Evolutionary conservation across 2,888 invertebrate genomes (phyloP), one percentile per base, ranked within the genome.

Genomic region (Agrochola litura): DNA sequence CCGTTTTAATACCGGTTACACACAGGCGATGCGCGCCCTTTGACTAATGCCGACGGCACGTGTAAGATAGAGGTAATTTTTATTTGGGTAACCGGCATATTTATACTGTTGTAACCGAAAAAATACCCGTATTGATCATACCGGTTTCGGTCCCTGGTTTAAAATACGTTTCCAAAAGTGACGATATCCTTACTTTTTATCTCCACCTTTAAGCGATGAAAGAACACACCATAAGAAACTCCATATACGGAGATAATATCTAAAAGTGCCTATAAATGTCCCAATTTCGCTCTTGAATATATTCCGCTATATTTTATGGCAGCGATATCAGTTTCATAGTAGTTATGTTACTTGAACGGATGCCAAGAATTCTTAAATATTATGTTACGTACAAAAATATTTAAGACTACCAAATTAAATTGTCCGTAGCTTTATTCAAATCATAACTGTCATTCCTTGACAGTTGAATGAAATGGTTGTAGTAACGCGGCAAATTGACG

Each of bases 251-350:
- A 41, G 82, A 82, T 82, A 69, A 69, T 58, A 82, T 79, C 82
- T 79, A 30, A 73, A 82, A 72, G 71, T 75, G 79, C 75, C 82
- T 72, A 82, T 82, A 82, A 82, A 82, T 58, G 82, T 82, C 71
- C 63, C 74, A 75, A 82, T 79, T 79, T 72, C 49, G 79, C 60
- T 82, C 37, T 68, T 71, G 60, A 82, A 71, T 82, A 68, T 71
- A 82, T 82, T 82, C 70, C 54, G 75, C 74, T 63, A 75, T 82
- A 79, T 82, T 82, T 82, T 79, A 82, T 82, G 79, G 69, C 8
- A 0, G 54, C 60, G 63, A 52, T 82, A 82, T 79, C 82, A 65
- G 70, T 60, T 67, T 81, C 71, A n/a, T 82, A 63, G 61, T 70
- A n/a, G n/a, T n/a, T n/a, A 78, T 64, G 69, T 67, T 64, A 65